phyloP scores from a whole-genome alignment of 2,113 vertebrate genomes.

The Lates calcarifer region DNA sequence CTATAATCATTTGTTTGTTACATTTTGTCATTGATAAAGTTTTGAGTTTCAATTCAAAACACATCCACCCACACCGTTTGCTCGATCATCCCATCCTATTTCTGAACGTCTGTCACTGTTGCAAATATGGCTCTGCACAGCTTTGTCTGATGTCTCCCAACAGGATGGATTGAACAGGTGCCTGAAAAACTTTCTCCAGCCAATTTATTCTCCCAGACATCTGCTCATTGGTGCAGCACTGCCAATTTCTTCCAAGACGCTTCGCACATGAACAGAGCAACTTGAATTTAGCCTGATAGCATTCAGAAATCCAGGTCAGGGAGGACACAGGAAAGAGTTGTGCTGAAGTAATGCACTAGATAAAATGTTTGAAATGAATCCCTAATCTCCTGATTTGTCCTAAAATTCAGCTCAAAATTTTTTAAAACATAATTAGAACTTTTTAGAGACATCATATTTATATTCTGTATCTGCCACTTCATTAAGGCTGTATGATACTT shows the following conservation, averaged over 20 bases:
- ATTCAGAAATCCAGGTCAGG: conserved; percentile 43
- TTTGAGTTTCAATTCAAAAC: conserved; percentile 23
- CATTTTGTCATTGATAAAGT: conserved; percentile 34
- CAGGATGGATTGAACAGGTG: conserved; percentile 70
- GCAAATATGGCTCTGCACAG: conserved; percentile 33
- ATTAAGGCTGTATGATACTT: not conserved
- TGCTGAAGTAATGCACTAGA: conserved; percentile 5
- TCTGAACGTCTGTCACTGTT: conserved; percentile 48
- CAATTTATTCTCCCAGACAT: conserved; percentile 77
- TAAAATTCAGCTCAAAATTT: not conserved
- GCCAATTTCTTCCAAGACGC: conserved; percentile 61
- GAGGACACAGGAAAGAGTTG: conserved; percentile 15
- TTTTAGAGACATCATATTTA: not conserved
- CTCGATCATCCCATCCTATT: conserved; percentile 25
- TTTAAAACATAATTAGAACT: not conserved
- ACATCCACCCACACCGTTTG: conserved; percentile 9
- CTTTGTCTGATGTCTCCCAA: conserved; percentile 63
- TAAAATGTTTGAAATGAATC: conserved; percentile 14
- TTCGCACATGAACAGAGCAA: conserved; percentile 49
- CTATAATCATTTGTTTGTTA: not conserved
- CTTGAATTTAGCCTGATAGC: conserved; percentile 53
- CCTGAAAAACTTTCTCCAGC: conserved; percentile 63
- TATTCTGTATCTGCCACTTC: not conserved
- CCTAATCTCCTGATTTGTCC: not conserved
- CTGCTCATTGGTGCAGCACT: conserved; percentile 57